phyloP scores from a whole-genome alignment of 2,888 invertebrate genomes.

The Alloplasta piceator region DNA sequence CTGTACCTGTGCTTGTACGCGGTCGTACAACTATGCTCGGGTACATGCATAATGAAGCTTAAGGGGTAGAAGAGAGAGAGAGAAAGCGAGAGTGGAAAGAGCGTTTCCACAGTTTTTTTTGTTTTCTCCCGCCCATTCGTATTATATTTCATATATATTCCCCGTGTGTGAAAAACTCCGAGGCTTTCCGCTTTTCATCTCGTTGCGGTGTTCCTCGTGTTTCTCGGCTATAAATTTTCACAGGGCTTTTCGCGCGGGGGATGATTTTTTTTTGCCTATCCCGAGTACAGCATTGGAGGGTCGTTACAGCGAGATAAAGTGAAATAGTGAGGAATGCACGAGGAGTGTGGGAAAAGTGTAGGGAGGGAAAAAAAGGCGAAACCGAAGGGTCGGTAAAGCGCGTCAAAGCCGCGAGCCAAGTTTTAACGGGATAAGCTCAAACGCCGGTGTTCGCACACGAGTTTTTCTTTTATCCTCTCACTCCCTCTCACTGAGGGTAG shows the following conservation, averaged over 20 bases:
- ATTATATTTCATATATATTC: constrained; percentile 34
- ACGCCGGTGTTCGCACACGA: constrained; percentile 54
- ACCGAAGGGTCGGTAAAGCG: constrained; percentile 24
- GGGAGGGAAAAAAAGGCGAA: constrained; percentile 32
- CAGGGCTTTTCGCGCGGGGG: constrained; percentile 64
- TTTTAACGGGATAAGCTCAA: constrained; percentile 68
- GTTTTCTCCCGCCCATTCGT: constrained; percentile 32
- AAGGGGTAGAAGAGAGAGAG: constrained; percentile 17
- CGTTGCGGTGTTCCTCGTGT: constrained; percentile 41
- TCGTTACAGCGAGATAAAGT: constrained; percentile 56
- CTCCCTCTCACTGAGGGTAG: background rate
- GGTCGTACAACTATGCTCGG: constrained; percentile 2
- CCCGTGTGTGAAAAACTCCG: constrained; percentile 50
- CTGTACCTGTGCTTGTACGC: background rate
- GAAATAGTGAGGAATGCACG: constrained; percentile 47
- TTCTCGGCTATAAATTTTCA: constrained; percentile 68
- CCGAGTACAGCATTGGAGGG: constrained; percentile 13
- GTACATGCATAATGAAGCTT: constrained; percentile 52
- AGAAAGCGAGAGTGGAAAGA: constrained; percentile 31
- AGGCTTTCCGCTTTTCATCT: constrained; percentile 29
- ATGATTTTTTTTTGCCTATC: constrained; percentile 54
- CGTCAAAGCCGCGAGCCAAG: constrained; percentile 64
- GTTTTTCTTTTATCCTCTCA: constrained; percentile 26
- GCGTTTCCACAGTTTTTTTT: constrained; percentile 34
- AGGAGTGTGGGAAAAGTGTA: constrained; percentile 27